These are phyloP conservation scores for Pseudomyrmex flavicornis DNA, from an alignment of 1,140 invertebrate species.

Conservation along the genomic window DNA sequence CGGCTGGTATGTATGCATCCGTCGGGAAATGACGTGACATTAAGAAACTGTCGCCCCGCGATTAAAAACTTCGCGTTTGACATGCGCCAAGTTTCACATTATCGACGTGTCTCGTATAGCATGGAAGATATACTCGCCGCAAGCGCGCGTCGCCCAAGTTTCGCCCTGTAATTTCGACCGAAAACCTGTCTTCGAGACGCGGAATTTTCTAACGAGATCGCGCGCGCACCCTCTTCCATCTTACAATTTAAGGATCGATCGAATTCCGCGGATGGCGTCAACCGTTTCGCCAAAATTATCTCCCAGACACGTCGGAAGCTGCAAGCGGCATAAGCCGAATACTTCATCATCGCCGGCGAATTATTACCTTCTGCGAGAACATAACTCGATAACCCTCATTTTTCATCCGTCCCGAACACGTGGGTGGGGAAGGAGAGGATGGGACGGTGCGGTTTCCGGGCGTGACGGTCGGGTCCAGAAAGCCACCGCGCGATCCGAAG, in stretches of 20 bases:
- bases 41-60: constrained; percentile 52
- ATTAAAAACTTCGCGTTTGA: constrained; percentile 56
- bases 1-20: neutral
- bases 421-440: neutral
- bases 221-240: neutral
- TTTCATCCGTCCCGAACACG: constrained; percentile 44
- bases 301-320: constrained; percentile 23
- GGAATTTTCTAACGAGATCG: constrained; percentile 12
- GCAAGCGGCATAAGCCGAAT: constrained; percentile 49
- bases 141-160: neutral
- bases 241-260: constrained; percentile 7
- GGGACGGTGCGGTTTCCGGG: constrained; percentile 32
- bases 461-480: constrained; percentile 39
- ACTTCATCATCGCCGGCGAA: constrained; percentile 61
- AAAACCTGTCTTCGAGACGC: neutral
- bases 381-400: constrained; percentile 65
- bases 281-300: constrained; percentile 36
- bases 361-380: constrained; percentile 58
- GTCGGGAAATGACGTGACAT: constrained; percentile 13
- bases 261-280: constrained; percentile 4
- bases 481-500: constrained; percentile 36
- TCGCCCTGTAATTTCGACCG: constrained; percentile 1
- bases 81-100: constrained; percentile 38
- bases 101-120: constrained; percentile 11
- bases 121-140: neutral